Conservation (phyloP, 23 tunicate species). For the Corella eumyota region DNA sequence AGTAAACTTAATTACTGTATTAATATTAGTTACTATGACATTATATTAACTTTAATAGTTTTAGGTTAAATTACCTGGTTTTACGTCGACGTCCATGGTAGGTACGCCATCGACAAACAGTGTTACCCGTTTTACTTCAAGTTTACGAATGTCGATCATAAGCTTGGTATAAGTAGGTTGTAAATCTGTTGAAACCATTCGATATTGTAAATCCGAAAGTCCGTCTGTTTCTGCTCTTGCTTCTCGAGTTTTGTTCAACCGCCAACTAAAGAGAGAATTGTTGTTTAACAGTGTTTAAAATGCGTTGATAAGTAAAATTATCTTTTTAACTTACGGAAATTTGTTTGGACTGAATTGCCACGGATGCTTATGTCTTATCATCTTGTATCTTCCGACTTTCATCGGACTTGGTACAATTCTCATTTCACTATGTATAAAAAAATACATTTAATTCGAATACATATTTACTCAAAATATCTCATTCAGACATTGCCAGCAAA, state of each 20-base stretch:
- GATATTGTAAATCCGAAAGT: constrained; percentile 48
- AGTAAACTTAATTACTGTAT: no score
- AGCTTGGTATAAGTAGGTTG: constrained; percentile 46
- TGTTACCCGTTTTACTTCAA: constrained; percentile 52
- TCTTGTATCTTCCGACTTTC: constrained; percentile 64
- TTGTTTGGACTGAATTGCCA: constrained; percentile 74
- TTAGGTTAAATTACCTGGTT: no score
- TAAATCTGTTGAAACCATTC: constrained; percentile 4
- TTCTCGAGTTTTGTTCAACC: constrained; percentile 35
- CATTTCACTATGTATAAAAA: constrained; percentile 30
- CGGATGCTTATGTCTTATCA: constrained; percentile 77
- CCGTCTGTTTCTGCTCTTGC: constrained; percentile 62
- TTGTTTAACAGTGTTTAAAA: background rate
- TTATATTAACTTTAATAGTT: no score
- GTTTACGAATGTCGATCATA: constrained; percentile 52
- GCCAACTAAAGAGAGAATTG: constrained; percentile 17
- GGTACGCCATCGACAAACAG: constrained; percentile 53
- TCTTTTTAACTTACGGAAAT: constrained; percentile 88
- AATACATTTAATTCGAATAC: background rate
- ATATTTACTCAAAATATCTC: no score
- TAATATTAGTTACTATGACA: no score
- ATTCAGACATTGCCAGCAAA: no score
- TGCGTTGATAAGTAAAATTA: background rate
- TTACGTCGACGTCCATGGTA: constrained; percentile 45
- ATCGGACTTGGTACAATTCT: constrained; percentile 34